phyloP scores from a whole-genome alignment of 2,113 vertebrate genomes.

The Tichodroma muraria region DNA sequence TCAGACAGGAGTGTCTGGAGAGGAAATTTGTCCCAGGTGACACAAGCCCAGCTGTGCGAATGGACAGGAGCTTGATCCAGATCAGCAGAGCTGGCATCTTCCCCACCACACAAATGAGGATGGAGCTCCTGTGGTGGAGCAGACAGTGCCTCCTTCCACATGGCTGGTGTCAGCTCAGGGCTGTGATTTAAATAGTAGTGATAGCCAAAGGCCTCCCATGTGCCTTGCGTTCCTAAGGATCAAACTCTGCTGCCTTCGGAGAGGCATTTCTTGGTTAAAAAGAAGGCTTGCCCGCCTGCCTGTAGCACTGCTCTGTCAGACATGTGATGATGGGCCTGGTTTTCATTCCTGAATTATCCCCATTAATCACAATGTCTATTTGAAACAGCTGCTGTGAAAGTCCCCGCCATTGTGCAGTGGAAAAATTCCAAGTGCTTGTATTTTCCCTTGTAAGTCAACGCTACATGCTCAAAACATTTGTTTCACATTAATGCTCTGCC shows the following conservation, averaged over 20 bases:
- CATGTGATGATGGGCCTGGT: constrained; percentile 56
- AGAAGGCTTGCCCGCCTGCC: not conserved
- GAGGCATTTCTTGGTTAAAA: not conserved
- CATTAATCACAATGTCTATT: constrained; percentile 66
- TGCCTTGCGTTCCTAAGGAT: not conserved
- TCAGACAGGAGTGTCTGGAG: not conserved
- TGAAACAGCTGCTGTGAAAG: constrained; percentile 62
- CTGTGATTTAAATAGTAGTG: not conserved
- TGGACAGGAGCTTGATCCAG: rapidly evolving
- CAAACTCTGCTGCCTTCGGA: not conserved
- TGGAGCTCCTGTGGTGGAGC: not conserved
- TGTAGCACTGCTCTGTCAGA: not conserved
- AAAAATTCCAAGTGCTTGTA: constrained; percentile 65
- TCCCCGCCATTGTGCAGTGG: constrained; percentile 48
- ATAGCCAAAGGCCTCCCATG: not conserved
- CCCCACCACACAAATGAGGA: rapidly evolving
- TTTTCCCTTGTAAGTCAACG: constrained; percentile 64
- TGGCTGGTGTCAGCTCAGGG: not conserved
- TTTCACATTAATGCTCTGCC: constrained; percentile 55
- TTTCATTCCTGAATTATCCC: constrained; percentile 61
- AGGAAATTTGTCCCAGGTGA: not conserved
- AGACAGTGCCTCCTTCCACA: not conserved
- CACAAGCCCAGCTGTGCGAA: not conserved
- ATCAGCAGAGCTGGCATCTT: not conserved
- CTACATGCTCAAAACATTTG: constrained; percentile 63